Conservation (phyloP, 2,888 invertebrate genomes). For the Beris chalybata region DNA sequence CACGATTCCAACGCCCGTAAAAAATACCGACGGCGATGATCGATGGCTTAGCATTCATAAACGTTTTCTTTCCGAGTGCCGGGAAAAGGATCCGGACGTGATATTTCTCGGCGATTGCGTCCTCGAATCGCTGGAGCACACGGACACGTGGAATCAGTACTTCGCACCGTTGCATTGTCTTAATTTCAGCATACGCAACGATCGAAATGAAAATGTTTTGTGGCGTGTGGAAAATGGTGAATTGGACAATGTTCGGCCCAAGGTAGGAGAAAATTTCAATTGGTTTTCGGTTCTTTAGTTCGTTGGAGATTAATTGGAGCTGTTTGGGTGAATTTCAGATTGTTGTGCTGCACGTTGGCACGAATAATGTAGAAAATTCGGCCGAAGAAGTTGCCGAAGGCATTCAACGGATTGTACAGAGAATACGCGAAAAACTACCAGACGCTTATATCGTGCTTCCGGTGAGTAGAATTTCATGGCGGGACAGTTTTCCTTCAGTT, state of each 20-base stretch:
- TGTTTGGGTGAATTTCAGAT: slow-evolving; percentile 62
- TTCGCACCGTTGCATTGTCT: slow-evolving; percentile 90
- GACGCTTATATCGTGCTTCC: slow-evolving; percentile 81
- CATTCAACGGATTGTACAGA: slow-evolving; percentile 73
- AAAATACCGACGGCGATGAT: slow-evolving; percentile 81
- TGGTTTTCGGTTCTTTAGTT: not conserved
- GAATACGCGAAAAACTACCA: slow-evolving; percentile 75
- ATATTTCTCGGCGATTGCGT: slow-evolving; percentile 90
- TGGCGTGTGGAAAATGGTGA: slow-evolving; percentile 91
- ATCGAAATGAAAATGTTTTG: slow-evolving; percentile 84
- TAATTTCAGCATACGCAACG: slow-evolving; percentile 82
- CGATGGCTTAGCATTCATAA: slow-evolving; percentile 79
- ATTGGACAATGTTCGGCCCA: slow-evolving; percentile 84
- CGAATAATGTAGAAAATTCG: slow-evolving; percentile 80
- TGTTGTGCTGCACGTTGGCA: slow-evolving; percentile 84
- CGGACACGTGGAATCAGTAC: slow-evolving; percentile 85
- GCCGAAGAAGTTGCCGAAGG: slow-evolving; percentile 83
- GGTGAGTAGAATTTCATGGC: slow-evolving; percentile 59
- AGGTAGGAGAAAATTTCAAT: slow-evolving; percentile 60
- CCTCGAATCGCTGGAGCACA: slow-evolving; percentile 77
- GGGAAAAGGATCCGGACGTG: slow-evolving; percentile 90
- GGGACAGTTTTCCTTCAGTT: too few species aligned
- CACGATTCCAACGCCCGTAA: slow-evolving; percentile 68
- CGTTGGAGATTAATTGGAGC: not conserved
- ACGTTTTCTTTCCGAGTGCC: slow-evolving; percentile 79